Conservation (phyloP, 2,888 invertebrate species). For the Fissipunctia ypsillon region DNA sequence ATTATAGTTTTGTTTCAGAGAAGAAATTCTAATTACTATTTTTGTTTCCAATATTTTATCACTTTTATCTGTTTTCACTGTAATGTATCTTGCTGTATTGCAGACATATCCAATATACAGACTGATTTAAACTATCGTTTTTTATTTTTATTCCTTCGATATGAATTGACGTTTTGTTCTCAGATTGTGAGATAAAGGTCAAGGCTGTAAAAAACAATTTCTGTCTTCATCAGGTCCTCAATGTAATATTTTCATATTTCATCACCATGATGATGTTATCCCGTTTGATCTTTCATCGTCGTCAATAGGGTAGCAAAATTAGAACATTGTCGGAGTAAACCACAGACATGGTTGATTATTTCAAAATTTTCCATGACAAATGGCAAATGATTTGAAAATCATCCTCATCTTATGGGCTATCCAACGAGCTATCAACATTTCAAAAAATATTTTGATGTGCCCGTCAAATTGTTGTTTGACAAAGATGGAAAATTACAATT, state of each 20-base stretch:
- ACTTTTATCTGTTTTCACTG: slow-evolving; percentile 90
- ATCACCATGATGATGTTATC: neutral
- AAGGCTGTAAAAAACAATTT: neutral
- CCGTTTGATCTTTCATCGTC: neutral
- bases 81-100: slow-evolving; percentile 91
- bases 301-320: too few relatives aligned
- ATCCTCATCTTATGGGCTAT: too few relatives aligned
- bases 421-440: too few relatives aligned
- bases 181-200: too few relatives aligned
- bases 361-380: too few relatives aligned
- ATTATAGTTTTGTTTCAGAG: slow-evolving; percentile 90
- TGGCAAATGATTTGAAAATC: too few relatives aligned
- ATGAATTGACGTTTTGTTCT: neutral
- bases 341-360: too few relatives aligned
- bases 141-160: slow-evolving; percentile 72
- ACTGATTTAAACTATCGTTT: slow-evolving; percentile 86
- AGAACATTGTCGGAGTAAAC: too few relatives aligned
- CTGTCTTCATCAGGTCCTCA: neutral
- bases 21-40: slow-evolving; percentile 90
- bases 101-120: slow-evolving; percentile 91
- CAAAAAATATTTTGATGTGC: too few relatives aligned
- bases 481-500: too few relatives aligned
- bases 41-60: slow-evolving; percentile 91
- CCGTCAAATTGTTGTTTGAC: too few relatives aligned
- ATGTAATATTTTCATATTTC: neutral